Evolutionary conservation across 2,888 invertebrate genomes (phyloP), one percentile per base, ranked within the genome.

Genomic region (Maniola hyperantus): DNA sequence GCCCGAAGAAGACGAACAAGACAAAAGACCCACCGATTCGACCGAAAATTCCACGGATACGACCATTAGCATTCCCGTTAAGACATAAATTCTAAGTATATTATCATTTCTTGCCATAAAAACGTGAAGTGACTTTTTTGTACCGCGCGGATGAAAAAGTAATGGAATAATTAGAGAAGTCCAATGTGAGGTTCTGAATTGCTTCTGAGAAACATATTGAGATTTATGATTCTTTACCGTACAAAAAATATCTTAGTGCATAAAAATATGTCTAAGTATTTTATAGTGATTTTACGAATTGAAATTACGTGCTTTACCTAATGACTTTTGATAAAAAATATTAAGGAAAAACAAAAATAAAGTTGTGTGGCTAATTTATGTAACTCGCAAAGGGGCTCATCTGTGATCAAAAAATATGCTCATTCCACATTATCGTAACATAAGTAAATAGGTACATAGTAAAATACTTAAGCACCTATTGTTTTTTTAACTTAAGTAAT

Each of bases 11-110:
- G 83, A 84, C 6, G 85, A 88, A 46, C 75, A 79, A 65, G 79
- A 87, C 68, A 89, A 89, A 68, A 79, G 83, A 58, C 81, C 84
- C 6, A 82, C 80, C 55, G 74, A 67, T 15, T 80, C 84, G 6
- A 82, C 80, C 55, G 74, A 67, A 15, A 80, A 75, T 48, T 81
- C 83, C 11, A 82, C 79, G 0, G 89, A 88, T 5, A 86, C 87
- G 1, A 86, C 87, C 1, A 80, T 90, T 65, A 85, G 84, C n/a
- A 83, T 91, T 51, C 82, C 88, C 53, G 83, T 83, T 50, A 91
- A 89, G 72, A 82, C 88, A 76, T 89, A 88, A 66, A 68, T 15
- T 42, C 53, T 4, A 44, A 66, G n/a, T n/a, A n/a, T 26, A 26
- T 26, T 26, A 26, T 2, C 26, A 26, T 26, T 66, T 50, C 18